A percentile compares a stretch with the other conserved stretches of the same genome.
Evolutionary conservation across 2,888 invertebrate species (phyloP).

Genomic region (Panzeria rudis): DNA sequence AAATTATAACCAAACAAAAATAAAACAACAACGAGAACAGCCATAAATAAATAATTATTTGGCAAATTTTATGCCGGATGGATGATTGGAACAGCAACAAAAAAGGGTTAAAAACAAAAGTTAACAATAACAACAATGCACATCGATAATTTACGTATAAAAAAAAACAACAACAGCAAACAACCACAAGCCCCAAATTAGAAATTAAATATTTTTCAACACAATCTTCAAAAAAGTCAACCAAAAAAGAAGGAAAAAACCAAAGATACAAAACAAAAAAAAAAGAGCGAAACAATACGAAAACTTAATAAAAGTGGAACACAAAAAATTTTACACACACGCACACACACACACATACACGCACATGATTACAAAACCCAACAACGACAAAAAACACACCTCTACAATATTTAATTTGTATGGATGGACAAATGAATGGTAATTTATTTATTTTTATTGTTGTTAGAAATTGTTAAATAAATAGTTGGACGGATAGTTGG

Average conservation of each 20-base stretch:
- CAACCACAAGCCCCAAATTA: constrained; percentile 47
- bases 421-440: constrained; percentile 71
- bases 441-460: constrained; percentile 19
- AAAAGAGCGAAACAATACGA: constrained; percentile 5
- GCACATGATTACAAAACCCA: constrained; percentile 22
- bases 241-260: constrained; percentile 7
- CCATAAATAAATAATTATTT: constrained; percentile 42
- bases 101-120: constrained; percentile 33
- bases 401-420: constrained; percentile 37
- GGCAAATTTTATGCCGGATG: constrained; percentile 30
- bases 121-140: constrained; percentile 1
- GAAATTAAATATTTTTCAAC: constrained; percentile 29
- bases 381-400: constrained; percentile 60
- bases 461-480: constrained; percentile 51
- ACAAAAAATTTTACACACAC: constrained; percentile 30
- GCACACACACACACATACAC: constrained; percentile 1
- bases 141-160: neutral
- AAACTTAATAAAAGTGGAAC: constrained; percentile 52
- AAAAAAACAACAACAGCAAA: constrained; percentile 15
- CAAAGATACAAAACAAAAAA: constrained; percentile 11
- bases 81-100: constrained; percentile 30
- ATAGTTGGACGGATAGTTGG: constrained; percentile 6
- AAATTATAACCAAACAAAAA: constrained; percentile 34
- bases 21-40: neutral
- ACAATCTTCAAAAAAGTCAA: constrained; percentile 20